These are phyloP conservation scores for Clarias pachynema DNA, from an alignment of 2,797 vertebrate species.

Conservation along the genomic window DNA sequence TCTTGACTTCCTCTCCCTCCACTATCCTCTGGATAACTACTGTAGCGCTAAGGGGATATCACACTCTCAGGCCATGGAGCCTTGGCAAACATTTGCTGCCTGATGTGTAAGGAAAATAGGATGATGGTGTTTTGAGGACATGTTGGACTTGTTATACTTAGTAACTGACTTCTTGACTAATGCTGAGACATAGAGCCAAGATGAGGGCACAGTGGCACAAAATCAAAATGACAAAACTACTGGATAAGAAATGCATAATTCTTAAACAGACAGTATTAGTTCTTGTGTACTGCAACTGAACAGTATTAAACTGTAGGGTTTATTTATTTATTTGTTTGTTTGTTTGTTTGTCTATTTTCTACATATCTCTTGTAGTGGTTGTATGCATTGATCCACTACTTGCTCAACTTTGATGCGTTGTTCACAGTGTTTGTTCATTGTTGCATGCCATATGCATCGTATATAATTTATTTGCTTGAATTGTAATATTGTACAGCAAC, in stretches of 20 bases:
- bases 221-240: neutral
- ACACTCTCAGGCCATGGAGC: neutral
- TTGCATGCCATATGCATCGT: too few relatives aligned
- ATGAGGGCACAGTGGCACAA: neutral
- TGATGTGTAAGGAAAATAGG: neutral
- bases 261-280: neutral
- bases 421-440: neutral
- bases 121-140: neutral
- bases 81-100: neutral
- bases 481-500: neutral
- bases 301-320: neutral
- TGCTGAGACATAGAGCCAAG: neutral
- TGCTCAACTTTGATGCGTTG: neutral
- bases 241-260: neutral
- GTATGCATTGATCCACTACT: neutral
- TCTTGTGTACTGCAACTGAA: neutral
- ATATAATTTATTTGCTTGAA: neutral
- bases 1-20: constrained; percentile 3
- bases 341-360: neutral
- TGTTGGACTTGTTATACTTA: neutral
- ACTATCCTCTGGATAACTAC: constrained; percentile 13
- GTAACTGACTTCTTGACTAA: neutral
- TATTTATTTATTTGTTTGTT: neutral
- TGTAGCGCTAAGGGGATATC: constrained; percentile 6
- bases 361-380: neutral